A percentile compares a stretch with the other conserved stretches of the same genome.
Conservation (phyloP, 2,888 invertebrate genomes). For the Aphidoletes aphidimyza region DNA sequence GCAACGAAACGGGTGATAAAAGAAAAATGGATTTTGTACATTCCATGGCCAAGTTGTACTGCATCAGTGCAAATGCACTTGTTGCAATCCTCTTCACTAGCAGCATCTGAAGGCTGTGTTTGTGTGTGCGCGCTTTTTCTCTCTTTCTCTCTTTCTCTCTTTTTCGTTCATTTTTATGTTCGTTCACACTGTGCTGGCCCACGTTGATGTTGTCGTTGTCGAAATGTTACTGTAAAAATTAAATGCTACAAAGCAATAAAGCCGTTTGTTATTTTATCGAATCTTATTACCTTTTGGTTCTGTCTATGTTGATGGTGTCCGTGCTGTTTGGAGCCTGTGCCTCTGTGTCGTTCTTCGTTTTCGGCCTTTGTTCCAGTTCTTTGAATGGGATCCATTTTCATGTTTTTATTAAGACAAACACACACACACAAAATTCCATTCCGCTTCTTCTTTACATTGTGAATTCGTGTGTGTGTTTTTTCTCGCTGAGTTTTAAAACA, state of each 20-base stretch:
- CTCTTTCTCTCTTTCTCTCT: no score
- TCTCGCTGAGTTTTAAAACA: background rate
- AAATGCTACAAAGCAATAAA: constrained; percentile 18
- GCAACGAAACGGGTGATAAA: background rate
- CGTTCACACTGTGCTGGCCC: constrained; percentile 5
- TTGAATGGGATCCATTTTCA: constrained; percentile 44
- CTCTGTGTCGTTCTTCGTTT: background rate
- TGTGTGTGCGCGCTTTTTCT: no score
- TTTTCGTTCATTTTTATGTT: background rate
- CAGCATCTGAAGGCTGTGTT: background rate
- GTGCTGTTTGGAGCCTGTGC: no score
- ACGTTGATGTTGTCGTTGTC: background rate
- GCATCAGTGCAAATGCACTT: background rate
- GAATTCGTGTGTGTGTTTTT: constrained; percentile 3
- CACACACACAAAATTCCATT: no score
- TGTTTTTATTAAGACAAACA: constrained; percentile 3
- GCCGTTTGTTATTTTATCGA: constrained; percentile 1
- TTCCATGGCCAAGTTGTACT: background rate
- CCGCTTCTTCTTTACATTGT: no score
- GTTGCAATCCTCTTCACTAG: background rate
- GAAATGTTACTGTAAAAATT: constrained; percentile 39
- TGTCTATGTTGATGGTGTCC: background rate
- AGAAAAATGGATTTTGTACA: background rate
- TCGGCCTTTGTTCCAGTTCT: constrained; percentile 30
- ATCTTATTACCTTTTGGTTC: background rate